Conservation (phyloP, 2,888 invertebrate genomes). For the Dexiosoma caninum region DNA sequence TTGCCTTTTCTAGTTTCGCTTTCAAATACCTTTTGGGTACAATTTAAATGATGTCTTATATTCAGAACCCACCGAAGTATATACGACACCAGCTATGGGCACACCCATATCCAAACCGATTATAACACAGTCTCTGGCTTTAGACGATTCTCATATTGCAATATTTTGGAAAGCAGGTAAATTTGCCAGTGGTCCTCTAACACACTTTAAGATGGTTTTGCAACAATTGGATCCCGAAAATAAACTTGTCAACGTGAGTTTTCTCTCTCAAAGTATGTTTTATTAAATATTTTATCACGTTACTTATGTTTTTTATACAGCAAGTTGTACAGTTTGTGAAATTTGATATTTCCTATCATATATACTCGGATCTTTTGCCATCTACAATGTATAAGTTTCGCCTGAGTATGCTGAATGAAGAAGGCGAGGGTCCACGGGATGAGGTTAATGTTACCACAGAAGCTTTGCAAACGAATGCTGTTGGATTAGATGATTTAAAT, state of each 20-base stretch:
- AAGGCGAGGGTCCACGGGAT: constrained; percentile 88
- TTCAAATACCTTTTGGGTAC: constrained; percentile 87
- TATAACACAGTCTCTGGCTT: constrained; percentile 86
- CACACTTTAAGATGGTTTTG: constrained; percentile 89
- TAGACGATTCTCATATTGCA: constrained; percentile 89
- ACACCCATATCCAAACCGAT: constrained; percentile 87
- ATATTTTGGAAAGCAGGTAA: constrained; percentile 93
- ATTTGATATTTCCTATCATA: constrained; percentile 49
- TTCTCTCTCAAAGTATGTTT: background rate
- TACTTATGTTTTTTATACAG: constrained; percentile 2
- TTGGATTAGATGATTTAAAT: constrained; percentile 58
- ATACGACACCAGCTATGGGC: constrained; percentile 86
- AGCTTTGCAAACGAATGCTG: background rate
- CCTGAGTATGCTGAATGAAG: constrained; percentile 87
- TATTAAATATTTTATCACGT: background rate
- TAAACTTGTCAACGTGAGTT: constrained; percentile 82
- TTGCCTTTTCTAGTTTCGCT: constrained; percentile 85
- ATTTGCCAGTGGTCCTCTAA: constrained; percentile 91
- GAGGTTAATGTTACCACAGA: constrained; percentile 83
- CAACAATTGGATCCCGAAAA: constrained; percentile 79
- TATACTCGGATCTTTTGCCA: constrained; percentile 81
- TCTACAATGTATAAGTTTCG: constrained; percentile 84
- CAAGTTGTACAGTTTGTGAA: background rate
- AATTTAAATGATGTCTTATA: constrained; percentile 84
- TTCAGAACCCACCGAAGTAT: constrained; percentile 86